A percentile compares a stretch with the other conserved stretches of the same genome.
phyloP scores from a whole-genome alignment of 2,113 vertebrate genomes.

The Ascaphus truei region DNA sequence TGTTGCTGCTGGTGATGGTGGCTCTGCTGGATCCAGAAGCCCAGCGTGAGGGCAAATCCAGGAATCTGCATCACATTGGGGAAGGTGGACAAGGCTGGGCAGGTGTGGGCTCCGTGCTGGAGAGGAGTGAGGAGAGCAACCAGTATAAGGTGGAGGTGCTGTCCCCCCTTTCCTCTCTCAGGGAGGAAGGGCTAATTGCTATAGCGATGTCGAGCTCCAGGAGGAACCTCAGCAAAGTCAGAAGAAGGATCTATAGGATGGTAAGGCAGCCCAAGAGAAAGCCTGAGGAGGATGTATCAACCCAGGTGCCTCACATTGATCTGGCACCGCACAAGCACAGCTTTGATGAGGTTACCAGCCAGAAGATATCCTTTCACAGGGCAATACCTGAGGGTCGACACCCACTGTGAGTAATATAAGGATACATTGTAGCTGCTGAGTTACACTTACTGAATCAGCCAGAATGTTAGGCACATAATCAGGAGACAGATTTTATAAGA shows the following conservation, averaged over 20 bases:
- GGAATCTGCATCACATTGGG: conserved; percentile 43
- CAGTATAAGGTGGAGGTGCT: conserved; percentile 58
- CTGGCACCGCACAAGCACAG: conserved; percentile 48
- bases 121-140: conserved; percentile 62
- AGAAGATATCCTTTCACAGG: conserved; percentile 60
- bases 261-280: conserved; percentile 54
- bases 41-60: conserved; percentile 37
- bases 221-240: conserved; percentile 56
- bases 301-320: conserved; percentile 5
- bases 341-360: conserved; percentile 63
- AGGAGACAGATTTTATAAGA: too few relatives aligned
- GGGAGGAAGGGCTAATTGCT: conserved; percentile 75
- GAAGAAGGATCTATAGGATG: conserved; percentile 64
- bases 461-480: too few relatives aligned
- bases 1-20: conserved; percentile 61
- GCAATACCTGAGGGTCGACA: conserved; percentile 72
- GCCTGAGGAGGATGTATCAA: conserved; percentile 34
- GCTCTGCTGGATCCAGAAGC: conserved; percentile 56
- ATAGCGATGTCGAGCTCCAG: conserved; percentile 51
- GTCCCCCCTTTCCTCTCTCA: conserved; percentile 66
- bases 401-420: conserved; percentile 69
- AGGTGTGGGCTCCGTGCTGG: conserved; percentile 59
- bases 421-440: not conserved
- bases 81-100: conserved; percentile 57
- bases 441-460: too few relatives aligned